Conservation (phyloP, 2,113 vertebrate genomes). For the Micromys minutus region DNA sequence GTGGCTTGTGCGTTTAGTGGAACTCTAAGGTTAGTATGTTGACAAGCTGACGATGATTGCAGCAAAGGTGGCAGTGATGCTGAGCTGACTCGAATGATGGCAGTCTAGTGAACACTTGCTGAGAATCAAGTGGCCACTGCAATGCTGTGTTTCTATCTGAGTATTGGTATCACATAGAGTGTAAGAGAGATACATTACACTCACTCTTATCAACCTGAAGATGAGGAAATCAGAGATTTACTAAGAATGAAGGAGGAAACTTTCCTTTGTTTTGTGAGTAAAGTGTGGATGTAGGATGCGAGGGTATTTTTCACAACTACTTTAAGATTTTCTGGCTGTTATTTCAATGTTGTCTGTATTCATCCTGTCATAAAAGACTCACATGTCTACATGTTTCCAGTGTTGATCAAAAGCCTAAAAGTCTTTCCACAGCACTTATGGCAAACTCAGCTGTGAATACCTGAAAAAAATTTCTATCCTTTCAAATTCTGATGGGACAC, state of each 20-base stretch:
- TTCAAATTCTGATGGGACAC: neutral
- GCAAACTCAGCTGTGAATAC: neutral
- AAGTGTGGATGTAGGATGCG: neutral
- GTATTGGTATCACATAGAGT: neutral
- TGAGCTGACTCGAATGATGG: neutral
- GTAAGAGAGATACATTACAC: neutral
- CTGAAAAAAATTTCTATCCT: neutral
- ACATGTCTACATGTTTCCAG: no score
- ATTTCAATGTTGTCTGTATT: neutral
- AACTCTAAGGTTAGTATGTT: conserved; percentile 88
- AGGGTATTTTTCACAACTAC: neutral
- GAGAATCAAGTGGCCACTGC: neutral
- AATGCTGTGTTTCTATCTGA: neutral
- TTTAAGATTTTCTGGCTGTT: neutral
- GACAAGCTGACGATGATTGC: neutral
- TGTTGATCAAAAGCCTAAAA: neutral
- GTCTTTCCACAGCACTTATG: neutral
- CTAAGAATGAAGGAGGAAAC: neutral
- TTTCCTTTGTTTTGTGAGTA: neutral
- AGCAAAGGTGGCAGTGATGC: fast-evolving
- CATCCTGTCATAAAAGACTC: neutral
- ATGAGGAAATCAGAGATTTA: neutral
- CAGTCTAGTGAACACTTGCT: neutral
- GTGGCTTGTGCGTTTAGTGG: conserved; percentile 93
- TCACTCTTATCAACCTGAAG: neutral